phyloP scores from a whole-genome alignment of 2,797 vertebrate genomes.

The Eulemur rubriventer region DNA sequence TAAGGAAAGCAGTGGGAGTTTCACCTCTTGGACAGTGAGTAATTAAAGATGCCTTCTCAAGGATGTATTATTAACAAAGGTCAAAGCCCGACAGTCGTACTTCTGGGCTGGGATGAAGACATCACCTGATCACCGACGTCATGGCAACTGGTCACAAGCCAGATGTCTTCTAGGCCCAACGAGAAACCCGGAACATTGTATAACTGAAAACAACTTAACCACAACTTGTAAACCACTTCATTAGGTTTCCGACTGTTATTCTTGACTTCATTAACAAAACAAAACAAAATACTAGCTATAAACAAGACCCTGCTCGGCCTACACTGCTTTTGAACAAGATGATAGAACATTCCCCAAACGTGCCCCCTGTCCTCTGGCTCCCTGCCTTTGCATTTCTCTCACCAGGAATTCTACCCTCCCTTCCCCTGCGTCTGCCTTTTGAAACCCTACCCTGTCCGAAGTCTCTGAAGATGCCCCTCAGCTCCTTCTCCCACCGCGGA shows the following conservation, averaged over 20 bases:
- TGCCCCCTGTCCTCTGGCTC: background rate
- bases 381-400: background rate
- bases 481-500: background rate
- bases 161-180: background rate
- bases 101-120: background rate
- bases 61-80: background rate
- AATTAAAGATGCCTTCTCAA: background rate
- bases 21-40: background rate
- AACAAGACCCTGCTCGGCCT: background rate
- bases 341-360: background rate
- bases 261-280: conserved; percentile 46
- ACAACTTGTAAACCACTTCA: conserved; percentile 29
- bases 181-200: background rate
- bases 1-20: background rate
- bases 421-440: background rate
- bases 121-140: conserved; percentile 4
- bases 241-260: conserved; percentile 35
- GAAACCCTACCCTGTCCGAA: background rate
- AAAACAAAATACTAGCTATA: conserved; percentile 31
- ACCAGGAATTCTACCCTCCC: background rate
- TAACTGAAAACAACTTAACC: conserved; percentile 49
- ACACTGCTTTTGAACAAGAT: background rate
- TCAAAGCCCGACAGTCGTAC: background rate
- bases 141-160: background rate
- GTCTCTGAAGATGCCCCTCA: background rate